Evolutionary conservation across 2,888 invertebrate species (phyloP), one percentile per base, ranked within the genome.

Genomic region (Lacanobia oleracea): DNA sequence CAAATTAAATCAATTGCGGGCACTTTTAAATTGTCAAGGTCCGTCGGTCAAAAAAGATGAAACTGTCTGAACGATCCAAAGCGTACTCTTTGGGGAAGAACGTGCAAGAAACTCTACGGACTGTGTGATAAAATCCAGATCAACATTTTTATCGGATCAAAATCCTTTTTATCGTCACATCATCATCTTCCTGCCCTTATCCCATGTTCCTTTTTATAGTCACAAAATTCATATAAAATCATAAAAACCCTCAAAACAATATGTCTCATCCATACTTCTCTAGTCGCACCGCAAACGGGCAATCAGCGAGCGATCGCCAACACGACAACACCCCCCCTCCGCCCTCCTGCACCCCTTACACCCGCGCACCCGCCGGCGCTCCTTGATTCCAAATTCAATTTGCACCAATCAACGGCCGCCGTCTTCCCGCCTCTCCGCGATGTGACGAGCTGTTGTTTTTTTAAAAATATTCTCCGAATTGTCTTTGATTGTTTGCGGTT

Each of bases 221-320:
- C 33, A 3, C 33, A 33, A 33, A 33, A 33, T 33, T 33, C 2
- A 33, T 33, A n/a, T 33, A 6, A 12, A 43, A 43, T 43, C 12
- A 56, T 53, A 4, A 62, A 18, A 64, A 8, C 8, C 63, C 12
- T 21, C 40, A 48, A 74, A 85, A 86, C 85, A 84, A 86, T 83
- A 66, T 51, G 78, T 53, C 88, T 6, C 83, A 86, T 94, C 94
- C 91, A 89, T 56, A 81, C n/a, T 86, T 84, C 27, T 43, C 75
- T 86, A 79, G 81, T 90, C 94, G 94, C 85, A 93, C 95, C 95
- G 89, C 95, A 95, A 95, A 95, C 95, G 94, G 94, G 95, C 95
- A 95, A 96, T 95, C 95, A 95, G 95, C 93, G 93, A 94, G 90
- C 94, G 95, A 96, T 96, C 95, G 95, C 94, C 94, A 94, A 95